Evolutionary conservation across 2,888 invertebrate species (phyloP).

Genomic region (Synergus umbraculus): DNA sequence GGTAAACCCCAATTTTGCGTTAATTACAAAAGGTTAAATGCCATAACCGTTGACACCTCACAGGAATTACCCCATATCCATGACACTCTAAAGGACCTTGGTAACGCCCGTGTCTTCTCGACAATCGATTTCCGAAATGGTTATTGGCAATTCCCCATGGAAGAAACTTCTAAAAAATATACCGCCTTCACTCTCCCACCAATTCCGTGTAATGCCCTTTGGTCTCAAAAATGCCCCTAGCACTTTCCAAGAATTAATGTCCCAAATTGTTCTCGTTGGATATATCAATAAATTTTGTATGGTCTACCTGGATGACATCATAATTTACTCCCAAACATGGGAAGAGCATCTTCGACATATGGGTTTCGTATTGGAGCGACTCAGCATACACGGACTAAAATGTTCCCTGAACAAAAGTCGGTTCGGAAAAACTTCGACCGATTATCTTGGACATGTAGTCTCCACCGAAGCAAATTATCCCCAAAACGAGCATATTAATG

Average conservation of each 20-base stretch:
- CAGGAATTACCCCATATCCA: no score
- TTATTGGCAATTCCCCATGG: slow-evolving; percentile 50
- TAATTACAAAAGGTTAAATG: background rate
- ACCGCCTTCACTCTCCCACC: slow-evolving; percentile 64
- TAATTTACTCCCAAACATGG: slow-evolving; percentile 53
- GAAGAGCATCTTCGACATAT: slow-evolving; percentile 55
- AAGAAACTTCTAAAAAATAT: slow-evolving; percentile 47
- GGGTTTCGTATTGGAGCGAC: slow-evolving; percentile 51
- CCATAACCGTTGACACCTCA: no score
- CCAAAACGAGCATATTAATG: slow-evolving; percentile 20
- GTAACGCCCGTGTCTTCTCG: background rate
- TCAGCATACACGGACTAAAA: slow-evolving; percentile 47
- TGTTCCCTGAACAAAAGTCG: slow-evolving; percentile 47
- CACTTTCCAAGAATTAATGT: slow-evolving; percentile 65
- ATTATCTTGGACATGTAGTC: slow-evolving; percentile 58
- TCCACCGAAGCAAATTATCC: slow-evolving; percentile 5
- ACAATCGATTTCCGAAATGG: slow-evolving; percentile 5
- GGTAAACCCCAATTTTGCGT: background rate
- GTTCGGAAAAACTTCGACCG: slow-evolving; percentile 47
- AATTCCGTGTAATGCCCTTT: slow-evolving; percentile 61
- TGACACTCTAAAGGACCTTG: no score
- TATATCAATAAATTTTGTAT: slow-evolving; percentile 53
- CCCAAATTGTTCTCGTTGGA: slow-evolving; percentile 55
- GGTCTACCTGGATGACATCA: slow-evolving; percentile 65
- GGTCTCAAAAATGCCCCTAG: slow-evolving; percentile 49